Base-by-base conservation (phyloP, 1,140 invertebrate species). In the Hycleus phaleratus region DNA sequence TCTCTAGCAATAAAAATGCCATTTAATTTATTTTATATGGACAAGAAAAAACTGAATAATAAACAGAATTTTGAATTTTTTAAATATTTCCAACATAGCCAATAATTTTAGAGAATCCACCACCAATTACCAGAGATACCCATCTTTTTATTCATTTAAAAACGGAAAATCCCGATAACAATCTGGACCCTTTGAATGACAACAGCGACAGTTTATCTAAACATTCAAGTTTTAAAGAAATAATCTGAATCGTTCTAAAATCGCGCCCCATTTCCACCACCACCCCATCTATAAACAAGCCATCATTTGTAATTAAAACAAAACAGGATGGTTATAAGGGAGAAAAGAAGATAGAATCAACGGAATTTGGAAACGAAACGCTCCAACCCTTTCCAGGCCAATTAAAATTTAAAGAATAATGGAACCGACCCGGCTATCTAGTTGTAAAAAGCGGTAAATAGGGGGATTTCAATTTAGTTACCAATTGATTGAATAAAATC, bases 171-270 rank as follows among this genome's bases (percentile, higher is more conserved):
- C 26, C 25, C 2, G 51, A 53, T 53, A 9, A 53, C n/a, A 45
- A 53, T 53, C 51, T 53, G 40, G 46, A 53, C 51, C 51, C 51
- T 45, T 53, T 46, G 4, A 18, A 32, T 32, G 32, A 32, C 32
- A 32, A 18, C 32, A 32, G 7, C 32, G 42, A 53, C 51, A 53
- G 45, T 53, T 45, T 53, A 52, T 44, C 38, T 26, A n/a, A 24
- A 26, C 5, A 26, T 26, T 40, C 45, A 25, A 43, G 50, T 44
- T 52, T 52, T 52, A 52, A 52, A 52, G 51, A 53, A 53, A 53
- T 53, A 53, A 53, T 53, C 46, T 53, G 51, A 53, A 53, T 45
- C 43, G 51, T 53, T 53, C 26, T 32, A 26, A 53, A 53, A 53
- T 53, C 46, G 51, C 46, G 44, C 42, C 51, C 46, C 40, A 52